These are phyloP conservation scores for Neoaliturus tenellus DNA, from an alignment of 2,888 invertebrate species.

Conservation along the genomic window DNA sequence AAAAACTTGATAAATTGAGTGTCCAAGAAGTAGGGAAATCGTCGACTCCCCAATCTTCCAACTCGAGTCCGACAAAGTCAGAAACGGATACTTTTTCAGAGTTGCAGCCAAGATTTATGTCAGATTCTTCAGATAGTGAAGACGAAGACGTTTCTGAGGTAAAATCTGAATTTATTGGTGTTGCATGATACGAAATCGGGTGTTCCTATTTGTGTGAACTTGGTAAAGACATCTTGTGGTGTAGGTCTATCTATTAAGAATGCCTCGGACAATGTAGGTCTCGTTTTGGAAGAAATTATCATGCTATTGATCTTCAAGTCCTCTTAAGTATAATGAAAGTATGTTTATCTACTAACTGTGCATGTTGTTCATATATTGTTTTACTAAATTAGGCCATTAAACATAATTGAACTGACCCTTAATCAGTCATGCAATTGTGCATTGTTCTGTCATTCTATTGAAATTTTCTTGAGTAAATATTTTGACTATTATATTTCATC, in stretches of 20 bases:
- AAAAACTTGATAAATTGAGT: conserved; percentile 88
- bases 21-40: conserved; percentile 74
- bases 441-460: conserved; percentile 1
- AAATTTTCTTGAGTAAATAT: no score
- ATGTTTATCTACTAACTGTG: neutral
- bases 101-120: conserved; percentile 91
- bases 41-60: conserved; percentile 89
- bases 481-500: no score
- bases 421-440: neutral
- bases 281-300: conserved; percentile 6
- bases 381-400: neutral
- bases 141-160: conserved; percentile 98
- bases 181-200: conserved; percentile 42
- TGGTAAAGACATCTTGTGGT: conserved; percentile 81
- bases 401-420: neutral
- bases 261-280: conserved; percentile 58
- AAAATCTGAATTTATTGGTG: conserved; percentile 70
- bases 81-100: conserved; percentile 92
- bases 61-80: conserved; percentile 89
- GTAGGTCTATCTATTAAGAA: conserved; percentile 51
- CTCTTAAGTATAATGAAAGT: neutral
- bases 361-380: neutral
- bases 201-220: conserved; percentile 64
- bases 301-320: neutral
- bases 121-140: conserved; percentile 96